These are phyloP conservation scores for Oreonectes daqikongensis DNA, from an alignment of 2,797 vertebrate species.

Conservation along the genomic window DNA sequence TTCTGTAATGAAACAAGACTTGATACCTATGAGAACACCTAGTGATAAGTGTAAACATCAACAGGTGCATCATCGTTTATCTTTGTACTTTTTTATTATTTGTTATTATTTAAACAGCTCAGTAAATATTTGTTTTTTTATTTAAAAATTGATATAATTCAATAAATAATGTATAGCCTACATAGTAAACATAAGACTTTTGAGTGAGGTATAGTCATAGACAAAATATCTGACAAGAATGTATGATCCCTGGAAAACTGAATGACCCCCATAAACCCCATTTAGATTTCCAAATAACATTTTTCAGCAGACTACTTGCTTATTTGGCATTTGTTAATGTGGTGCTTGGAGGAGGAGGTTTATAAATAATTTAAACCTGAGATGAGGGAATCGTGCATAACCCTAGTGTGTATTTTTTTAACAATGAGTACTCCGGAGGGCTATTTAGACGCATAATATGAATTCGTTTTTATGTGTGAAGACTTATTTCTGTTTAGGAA, in stretches of 20 bases:
- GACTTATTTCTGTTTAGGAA: slow-evolving; percentile 42
- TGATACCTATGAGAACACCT: background rate
- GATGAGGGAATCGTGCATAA: slow-evolving; percentile 51
- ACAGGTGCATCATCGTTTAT: background rate
- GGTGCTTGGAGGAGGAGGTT: slow-evolving; percentile 55
- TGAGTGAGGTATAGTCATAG: background rate
- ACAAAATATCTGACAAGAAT: background rate
- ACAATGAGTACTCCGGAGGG: slow-evolving; percentile 12
- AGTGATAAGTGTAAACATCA: background rate
- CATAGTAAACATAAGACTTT: background rate
- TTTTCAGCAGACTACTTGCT: background rate
- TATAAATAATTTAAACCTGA: slow-evolving; percentile 58
- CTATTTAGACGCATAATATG: background rate
- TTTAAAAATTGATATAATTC: no score
- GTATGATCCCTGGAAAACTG: background rate
- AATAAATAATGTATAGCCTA: background rate
- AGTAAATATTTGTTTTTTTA: no score
- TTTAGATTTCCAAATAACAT: slow-evolving; percentile 32
- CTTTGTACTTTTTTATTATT: background rate
- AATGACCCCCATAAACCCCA: background rate
- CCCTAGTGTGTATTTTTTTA: slow-evolving; percentile 54
- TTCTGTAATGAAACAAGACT: background rate
- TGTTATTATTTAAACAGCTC: no score
- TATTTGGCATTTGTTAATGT: slow-evolving; percentile 53
- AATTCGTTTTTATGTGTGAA: slow-evolving; percentile 38